Percentiles rank a stretch among this genome's conserved stretches.
These are phyloP conservation scores for Forbesichthys agassizii DNA, from an alignment of 2,113 vertebrate species.

Conservation along the genomic window DNA sequence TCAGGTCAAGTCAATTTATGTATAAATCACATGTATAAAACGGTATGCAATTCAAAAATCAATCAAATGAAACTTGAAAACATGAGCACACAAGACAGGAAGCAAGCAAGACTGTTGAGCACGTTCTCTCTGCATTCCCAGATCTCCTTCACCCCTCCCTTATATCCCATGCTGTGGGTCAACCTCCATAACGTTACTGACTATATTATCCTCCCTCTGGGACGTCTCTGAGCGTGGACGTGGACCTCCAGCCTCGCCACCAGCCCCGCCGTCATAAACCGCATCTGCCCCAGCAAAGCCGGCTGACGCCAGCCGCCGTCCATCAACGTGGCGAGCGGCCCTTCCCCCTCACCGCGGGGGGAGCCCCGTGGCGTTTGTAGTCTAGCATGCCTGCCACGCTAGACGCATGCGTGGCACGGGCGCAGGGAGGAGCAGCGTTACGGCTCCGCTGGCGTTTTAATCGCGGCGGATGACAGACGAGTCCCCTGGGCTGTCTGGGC, in stretches of 20 bases:
- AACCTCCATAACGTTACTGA: not conserved
- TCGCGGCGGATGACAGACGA: conserved; percentile 55
- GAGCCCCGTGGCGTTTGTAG: conserved; percentile 4
- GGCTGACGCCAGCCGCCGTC: not conserved
- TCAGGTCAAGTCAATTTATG: too few relatives aligned
- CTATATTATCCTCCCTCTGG: not conserved
- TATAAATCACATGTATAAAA: too few relatives aligned
- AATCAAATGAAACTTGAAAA: too few relatives aligned
- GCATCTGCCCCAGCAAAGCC: not conserved
- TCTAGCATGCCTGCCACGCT: conserved; percentile 13
- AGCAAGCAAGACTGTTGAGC: too few relatives aligned
- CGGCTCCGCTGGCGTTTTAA: conserved; percentile 39
- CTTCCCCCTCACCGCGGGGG: conserved; percentile 9
- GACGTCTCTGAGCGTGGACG: not conserved
- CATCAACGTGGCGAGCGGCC: not conserved
- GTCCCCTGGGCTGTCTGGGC: conserved; percentile 58
- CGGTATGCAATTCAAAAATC: too few relatives aligned
- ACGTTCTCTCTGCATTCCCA: not conserved
- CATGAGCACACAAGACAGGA: too few relatives aligned
- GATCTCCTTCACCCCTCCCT: not conserved
- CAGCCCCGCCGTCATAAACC: not conserved
- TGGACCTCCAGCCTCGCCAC: not conserved
- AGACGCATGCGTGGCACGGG: conserved; percentile 1
- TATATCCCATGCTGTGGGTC: not conserved
- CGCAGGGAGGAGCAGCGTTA: conserved; percentile 22